phyloP scores from a whole-genome alignment of 2,888 invertebrate species.

The Chromoteleia sp. region DNA sequence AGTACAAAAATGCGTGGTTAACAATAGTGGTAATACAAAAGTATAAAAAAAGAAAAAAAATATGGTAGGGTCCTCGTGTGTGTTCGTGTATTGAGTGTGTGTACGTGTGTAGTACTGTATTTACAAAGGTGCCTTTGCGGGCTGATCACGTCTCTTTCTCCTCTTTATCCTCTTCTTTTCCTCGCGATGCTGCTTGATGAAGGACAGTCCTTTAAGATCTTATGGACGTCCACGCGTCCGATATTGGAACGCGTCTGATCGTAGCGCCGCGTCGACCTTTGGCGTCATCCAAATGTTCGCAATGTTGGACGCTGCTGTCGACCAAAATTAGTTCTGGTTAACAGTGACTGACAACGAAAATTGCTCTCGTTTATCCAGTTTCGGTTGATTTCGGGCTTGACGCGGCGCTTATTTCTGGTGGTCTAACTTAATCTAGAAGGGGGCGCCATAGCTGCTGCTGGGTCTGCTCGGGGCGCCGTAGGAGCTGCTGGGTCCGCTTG shows the following conservation, averaged over 20 bases:
- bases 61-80: constrained; percentile 72
- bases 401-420: constrained; percentile 19
- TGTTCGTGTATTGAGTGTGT: constrained; percentile 65
- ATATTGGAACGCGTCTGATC: constrained; percentile 4
- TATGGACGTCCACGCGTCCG: constrained; percentile 55
- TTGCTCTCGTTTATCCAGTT: not conserved
- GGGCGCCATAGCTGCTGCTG: constrained; percentile 80
- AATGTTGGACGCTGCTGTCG: too few species aligned
- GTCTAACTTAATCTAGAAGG: constrained; percentile 62
- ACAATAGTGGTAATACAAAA: constrained; percentile 75
- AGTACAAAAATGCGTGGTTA: constrained; percentile 84
- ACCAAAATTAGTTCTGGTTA: too few species aligned
- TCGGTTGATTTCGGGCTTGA: constrained; percentile 18
- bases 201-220: constrained; percentile 60
- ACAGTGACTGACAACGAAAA: too few species aligned
- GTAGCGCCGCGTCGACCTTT: constrained; percentile 70
- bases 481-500: constrained; percentile 85
- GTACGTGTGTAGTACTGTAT: constrained; percentile 77
- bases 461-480: constrained; percentile 86
- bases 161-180: constrained; percentile 55
- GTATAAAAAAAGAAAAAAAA: constrained; percentile 78
- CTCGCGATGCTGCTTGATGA: constrained; percentile 70
- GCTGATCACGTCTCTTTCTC: constrained; percentile 79
- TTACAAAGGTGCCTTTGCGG: constrained; percentile 80
- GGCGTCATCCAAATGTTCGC: constrained; percentile 10